These are phyloP conservation scores for Chymomyza procnemis DNA, from an alignment of 2,888 invertebrate species.

Conservation along the genomic window DNA sequence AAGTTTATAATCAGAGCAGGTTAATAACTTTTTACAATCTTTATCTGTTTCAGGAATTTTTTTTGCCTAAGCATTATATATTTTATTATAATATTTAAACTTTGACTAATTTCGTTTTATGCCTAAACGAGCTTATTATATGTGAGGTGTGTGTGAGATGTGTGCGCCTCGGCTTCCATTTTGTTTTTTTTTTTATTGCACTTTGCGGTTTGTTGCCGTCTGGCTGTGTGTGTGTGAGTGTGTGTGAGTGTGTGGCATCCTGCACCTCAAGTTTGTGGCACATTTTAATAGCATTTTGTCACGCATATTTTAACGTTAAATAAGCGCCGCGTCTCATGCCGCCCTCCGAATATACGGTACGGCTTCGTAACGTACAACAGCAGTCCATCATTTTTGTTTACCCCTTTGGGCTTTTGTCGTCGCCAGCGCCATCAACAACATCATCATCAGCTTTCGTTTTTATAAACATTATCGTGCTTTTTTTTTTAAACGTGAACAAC, in stretches of 20 bases:
- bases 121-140: neutral
- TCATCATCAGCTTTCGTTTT: neutral
- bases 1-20: too few species aligned
- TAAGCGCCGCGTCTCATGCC: neutral
- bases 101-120: constrained; percentile 4
- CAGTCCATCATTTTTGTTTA: neutral
- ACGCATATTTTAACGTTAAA: constrained; percentile 11
- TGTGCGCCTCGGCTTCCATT: neutral
- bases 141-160: neutral
- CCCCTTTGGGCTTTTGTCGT: neutral
- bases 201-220: neutral
- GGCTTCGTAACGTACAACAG: neutral
- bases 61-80: neutral
- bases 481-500: too few species aligned
- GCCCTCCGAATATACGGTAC: neutral
- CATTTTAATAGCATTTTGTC: constrained; percentile 5
- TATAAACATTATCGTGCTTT: too few species aligned
- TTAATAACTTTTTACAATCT: neutral
- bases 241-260: neutral
- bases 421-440: neutral
- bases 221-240: neutral
- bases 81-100: neutral
- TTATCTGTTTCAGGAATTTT: too few species aligned
- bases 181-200: constrained; percentile 3
- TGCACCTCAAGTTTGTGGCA: too few species aligned